These are phyloP conservation scores for Neoaliturus tenellus DNA, from an alignment of 2,888 invertebrate species.

Conservation along the genomic window DNA sequence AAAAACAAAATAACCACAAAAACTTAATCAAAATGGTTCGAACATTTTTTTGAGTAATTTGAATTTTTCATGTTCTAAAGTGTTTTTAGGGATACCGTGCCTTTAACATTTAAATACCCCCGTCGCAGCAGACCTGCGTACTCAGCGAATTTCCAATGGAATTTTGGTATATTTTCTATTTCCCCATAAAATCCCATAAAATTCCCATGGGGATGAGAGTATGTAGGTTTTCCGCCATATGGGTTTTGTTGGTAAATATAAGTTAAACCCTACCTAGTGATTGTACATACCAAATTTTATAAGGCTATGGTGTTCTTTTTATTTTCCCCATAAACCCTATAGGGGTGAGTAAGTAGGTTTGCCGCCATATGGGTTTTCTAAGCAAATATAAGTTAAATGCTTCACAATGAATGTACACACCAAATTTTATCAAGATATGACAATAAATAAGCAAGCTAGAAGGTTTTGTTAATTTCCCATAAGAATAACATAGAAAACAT, in stretches of 20 bases:
- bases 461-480: neutral
- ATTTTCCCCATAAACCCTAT: neutral
- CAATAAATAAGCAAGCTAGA: neutral
- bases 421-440: neutral
- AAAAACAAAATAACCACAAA: no score
- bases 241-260: neutral
- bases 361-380: neutral
- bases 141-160: conserved; percentile 1
- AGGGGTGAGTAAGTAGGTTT: neutral
- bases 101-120: conserved; percentile 6
- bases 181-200: neutral
- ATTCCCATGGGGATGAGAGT: no score
- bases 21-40: no score
- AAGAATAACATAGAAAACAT: neutral
- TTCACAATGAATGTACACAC: neutral
- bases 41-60: no score
- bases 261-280: neutral
- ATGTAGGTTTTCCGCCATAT: neutral
- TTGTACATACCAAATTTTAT: neutral
- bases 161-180: no score
- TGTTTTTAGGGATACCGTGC: no score
- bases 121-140: neutral
- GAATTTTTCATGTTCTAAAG: no score
- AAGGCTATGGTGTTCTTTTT: neutral
- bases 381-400: neutral